Evolutionary conservation across 2,797 vertebrate genomes (phyloP), one percentile per base, ranked within the genome.

Genomic region (Caiman crocodilus): DNA sequence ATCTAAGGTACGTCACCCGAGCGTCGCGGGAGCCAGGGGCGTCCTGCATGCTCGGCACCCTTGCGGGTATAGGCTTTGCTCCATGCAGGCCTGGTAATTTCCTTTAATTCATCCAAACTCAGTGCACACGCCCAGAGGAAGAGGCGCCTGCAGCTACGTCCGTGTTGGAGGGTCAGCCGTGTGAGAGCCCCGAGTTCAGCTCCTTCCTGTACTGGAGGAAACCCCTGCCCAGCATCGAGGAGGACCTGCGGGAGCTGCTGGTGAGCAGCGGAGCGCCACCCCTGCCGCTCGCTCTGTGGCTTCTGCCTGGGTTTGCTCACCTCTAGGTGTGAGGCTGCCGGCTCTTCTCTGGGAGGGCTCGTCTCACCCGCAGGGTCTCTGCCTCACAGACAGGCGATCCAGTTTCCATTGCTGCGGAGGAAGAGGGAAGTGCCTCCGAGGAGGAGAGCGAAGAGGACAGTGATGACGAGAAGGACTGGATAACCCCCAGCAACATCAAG

Each of bases 401-500:
- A 6, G 2, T 79, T 67, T 79, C 89, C 1, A 0, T 91, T 5
- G 92, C 79, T 75, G 14, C 88, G 3, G 65, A 77, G 5, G 95
- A 92, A 1, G 91, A 63, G 67, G 92, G 79, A 28, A 94, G 64
- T 1, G 23, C 88, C 1, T 78, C 76, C 2, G 97, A 94, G 30
- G 97, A 64, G 4, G 95, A 88, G 42, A 82, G 71, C 16, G 93
- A 83, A 0, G 90, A 96, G 10, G 96, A 96, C 0, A 97, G 95
- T 1, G 98, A 97, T 0, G 98, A 98, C 0, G 98, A 95, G 0
- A 98, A 98, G 1, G 99, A 99, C 0, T 99, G 99, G 99, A 99
- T 99, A 97, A 99, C 99, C 1, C 99, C 99, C 57, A 98, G 98
- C 76, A 99, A 99, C 97, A 98, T 99, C 94, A 98, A 96, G 89